phyloP scores from a whole-genome alignment of 2,113 vertebrate genomes.

The Protomyctophum bolini region DNA sequence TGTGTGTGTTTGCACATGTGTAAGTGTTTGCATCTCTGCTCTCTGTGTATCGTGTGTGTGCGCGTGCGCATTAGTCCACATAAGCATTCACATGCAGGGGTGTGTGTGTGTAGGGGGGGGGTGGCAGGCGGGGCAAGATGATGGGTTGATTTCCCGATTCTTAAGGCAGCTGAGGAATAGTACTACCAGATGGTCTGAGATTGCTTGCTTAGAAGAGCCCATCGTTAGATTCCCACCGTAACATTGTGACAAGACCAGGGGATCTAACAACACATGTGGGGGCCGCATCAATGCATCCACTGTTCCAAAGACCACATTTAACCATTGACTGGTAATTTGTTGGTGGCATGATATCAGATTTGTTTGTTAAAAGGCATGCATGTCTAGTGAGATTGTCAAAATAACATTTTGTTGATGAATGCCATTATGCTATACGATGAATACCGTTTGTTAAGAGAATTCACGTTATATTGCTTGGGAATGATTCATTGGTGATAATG shows the following conservation, averaged over 20 bases:
- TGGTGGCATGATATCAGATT: background rate
- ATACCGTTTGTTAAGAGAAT: too few species aligned
- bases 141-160: conserved; percentile 63
- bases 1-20: conserved; percentile 9
- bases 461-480: too few species aligned
- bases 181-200: conserved; percentile 68
- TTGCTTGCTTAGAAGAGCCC: conserved; percentile 62
- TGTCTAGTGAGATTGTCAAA: background rate
- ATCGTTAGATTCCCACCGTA: conserved; percentile 59
- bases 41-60: conserved; percentile 8
- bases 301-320: conserved; percentile 3
- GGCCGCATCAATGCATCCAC: conserved; percentile 3
- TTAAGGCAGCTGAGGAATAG: conserved; percentile 65
- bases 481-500: too few species aligned
- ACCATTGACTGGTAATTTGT: background rate
- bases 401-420: conserved; percentile 7
- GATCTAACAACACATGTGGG: conserved; percentile 49
- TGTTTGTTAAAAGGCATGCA: background rate
- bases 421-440: background rate
- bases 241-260: conserved; percentile 42
- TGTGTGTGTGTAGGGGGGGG: conserved; percentile 2
- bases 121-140: conserved; percentile 20
- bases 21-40: background rate
- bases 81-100: background rate
- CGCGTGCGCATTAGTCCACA: background rate